Conservation (phyloP, 1,140 invertebrate genomes). For the Drusus annulatus region DNA sequence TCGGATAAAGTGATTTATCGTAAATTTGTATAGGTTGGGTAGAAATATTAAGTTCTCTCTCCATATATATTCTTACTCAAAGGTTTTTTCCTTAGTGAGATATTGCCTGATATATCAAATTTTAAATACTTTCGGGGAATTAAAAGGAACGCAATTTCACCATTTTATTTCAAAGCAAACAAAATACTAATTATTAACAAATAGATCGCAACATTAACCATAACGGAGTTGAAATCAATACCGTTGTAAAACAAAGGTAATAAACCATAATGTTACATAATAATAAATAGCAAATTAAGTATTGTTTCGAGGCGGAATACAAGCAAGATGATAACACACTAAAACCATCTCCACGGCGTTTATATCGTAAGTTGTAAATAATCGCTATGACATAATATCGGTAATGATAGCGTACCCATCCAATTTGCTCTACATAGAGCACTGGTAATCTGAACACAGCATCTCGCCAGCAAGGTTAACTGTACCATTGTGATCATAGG, state of each 20-base stretch:
- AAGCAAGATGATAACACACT: background rate
- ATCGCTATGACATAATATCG: conserved; percentile 8
- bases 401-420: background rate
- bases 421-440: conserved; percentile 7
- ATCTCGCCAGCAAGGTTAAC: background rate
- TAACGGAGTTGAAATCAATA: background rate
- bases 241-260: background rate
- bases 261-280: background rate
- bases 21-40: no score
- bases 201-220: background rate
- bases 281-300: background rate
- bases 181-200: no score
- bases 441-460: background rate
- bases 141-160: no score
- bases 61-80: no score
- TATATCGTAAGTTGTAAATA: background rate
- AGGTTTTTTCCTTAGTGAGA: no score
- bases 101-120: no score
- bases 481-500: background rate
- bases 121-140: no score
- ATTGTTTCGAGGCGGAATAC: background rate
- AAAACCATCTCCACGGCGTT: background rate
- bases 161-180: no score
- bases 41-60: no score
- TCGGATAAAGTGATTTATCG: no score